Percentiles rank a stretch among this genome's conserved stretches.
Evolutionary conservation across 2,797 vertebrate genomes (phyloP).

Genomic region (Falco biarmicus): DNA sequence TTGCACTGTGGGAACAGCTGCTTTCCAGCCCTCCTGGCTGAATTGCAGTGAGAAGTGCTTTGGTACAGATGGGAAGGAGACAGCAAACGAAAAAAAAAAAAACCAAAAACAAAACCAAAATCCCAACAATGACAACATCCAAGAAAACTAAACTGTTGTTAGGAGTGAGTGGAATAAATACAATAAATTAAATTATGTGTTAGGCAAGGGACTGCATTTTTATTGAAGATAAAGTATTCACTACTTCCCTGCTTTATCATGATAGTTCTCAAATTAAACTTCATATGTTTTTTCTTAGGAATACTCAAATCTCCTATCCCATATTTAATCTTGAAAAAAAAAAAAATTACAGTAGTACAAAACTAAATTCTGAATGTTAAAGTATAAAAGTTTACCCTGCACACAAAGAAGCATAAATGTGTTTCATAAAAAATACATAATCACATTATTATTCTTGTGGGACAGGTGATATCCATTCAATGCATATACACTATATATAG

Average conservation of each 20-base stretch:
- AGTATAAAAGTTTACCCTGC: background rate
- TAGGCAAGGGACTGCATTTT: background rate
- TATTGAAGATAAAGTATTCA: background rate
- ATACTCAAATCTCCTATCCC: background rate
- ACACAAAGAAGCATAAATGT: background rate
- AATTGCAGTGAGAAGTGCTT: slow-evolving; percentile 36
- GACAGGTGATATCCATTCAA: background rate
- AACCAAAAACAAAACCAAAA: background rate
- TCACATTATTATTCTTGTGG: background rate
- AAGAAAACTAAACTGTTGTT: background rate
- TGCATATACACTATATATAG: background rate
- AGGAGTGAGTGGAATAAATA: slow-evolving; percentile 7
- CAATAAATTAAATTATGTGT: background rate
- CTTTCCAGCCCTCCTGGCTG: slow-evolving; percentile 69
- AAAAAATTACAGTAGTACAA: background rate
- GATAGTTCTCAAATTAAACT: background rate
- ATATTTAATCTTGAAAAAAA: background rate
- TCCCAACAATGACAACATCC: background rate
- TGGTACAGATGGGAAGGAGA: slow-evolving; percentile 64
- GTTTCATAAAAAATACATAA: background rate
- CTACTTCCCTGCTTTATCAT: background rate
- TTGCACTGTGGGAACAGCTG: slow-evolving; percentile 67
- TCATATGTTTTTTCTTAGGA: background rate
- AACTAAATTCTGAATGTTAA: background rate
- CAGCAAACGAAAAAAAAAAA: background rate